Percentiles rank a stretch among this genome's conserved stretches.
These are phyloP conservation scores for Xenopus tropicalis DNA, from an alignment of 2,113 vertebrate genomes.

Conservation along the genomic window UCB_Xtro_10.0 CM004443.2:100187501-100188000, in stretches of 20 bases:
- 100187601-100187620: too few species aligned
- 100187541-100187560: too few species aligned
- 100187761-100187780: conserved; percentile 94
- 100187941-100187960: conserved; percentile 77
- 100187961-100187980: background rate
- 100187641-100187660: too few species aligned
- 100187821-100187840: conserved; percentile 91
- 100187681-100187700: too few species aligned
- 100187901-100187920: conserved; percentile 82
- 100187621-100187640: too few species aligned
- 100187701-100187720: too few species aligned
- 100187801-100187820: conserved; percentile 95
- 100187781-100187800: conserved; percentile 90
- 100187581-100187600: too few species aligned
- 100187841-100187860: conserved; percentile 87
- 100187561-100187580: too few species aligned
- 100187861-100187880: conserved; percentile 61
- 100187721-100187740: too few species aligned
- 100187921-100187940: conserved; percentile 86
- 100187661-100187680: too few species aligned
- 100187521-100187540: too few species aligned
- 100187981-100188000: background rate
- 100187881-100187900: conserved; percentile 84
- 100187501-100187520: background rate
- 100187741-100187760: conserved; percentile 53